Evolutionary conservation across 2,888 invertebrate species (phyloP), one percentile per base, ranked within the genome.

Genomic region (Ophion slaviceki): DNA sequence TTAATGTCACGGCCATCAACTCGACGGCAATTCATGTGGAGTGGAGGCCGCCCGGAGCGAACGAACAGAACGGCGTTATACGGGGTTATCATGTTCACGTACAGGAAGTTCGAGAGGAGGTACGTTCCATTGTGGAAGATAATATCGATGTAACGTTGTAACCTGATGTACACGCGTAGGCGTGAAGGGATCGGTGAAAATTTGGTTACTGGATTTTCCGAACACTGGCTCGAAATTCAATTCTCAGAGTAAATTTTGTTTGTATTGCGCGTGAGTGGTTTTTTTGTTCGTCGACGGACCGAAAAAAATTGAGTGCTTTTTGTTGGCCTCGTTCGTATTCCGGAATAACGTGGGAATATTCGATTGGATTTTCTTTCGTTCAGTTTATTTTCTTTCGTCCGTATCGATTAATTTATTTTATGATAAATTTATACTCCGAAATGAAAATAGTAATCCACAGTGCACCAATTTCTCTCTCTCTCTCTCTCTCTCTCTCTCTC

Each of bases 31-130:
- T 99, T 89, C 97, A 97, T 94, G 98, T 99, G 76, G 96, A 97
- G 86, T 99, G 99, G 99, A 97, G 98, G 92, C 97, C 98, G 8
- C 99, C 99, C 0, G 95, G 96, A 85, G 97, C 97, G 89, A 97
- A 98, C 92, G 98, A 99, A 91, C 96, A 98, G 87, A 98, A 99
- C 93, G 99, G 99, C 70, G 97, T 99, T 89, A 99, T 99, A 89
- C 96, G 99, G 85, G 99, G 99, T 40, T 99, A 99, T 94, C 99
- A 99, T 94, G 98, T 99, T 81, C 98, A 99, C 93, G 97, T 98
- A 1, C 98, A 98, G 94, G 98, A 98, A 95, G 96, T 97, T 70
- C 96, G 97, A 92, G 97, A 97, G 93, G 97, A 97, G 96, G 98
- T 97, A 61, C 36, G 76, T 86, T 80, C 28, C 45, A 72, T 40